These are phyloP conservation scores for Stramonita haemastoma DNA, from an alignment of 2,888 invertebrate species.

Conservation along the genomic window DNA sequence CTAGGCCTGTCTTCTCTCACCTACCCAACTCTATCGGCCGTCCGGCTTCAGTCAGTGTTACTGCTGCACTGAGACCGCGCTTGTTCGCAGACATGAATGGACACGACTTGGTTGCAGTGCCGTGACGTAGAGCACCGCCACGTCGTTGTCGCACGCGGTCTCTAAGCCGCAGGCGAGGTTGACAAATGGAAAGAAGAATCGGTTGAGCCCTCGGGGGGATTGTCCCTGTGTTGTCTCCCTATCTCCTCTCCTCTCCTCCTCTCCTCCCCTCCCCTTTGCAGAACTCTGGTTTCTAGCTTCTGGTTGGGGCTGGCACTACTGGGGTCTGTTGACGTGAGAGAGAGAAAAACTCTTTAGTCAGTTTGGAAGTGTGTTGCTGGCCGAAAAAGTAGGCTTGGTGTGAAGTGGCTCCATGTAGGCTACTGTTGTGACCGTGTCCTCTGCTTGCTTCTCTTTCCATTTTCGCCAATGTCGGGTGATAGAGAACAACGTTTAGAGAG, in stretches of 20 bases:
- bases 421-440: constrained; percentile 24
- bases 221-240: constrained; percentile 12
- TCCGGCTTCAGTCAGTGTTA: not conserved
- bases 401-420: constrained; percentile 5
- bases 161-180: constrained; percentile 19
- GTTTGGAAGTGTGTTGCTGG: not conserved
- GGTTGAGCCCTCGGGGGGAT: not conserved
- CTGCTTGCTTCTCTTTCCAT: not conserved
- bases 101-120: constrained; percentile 1
- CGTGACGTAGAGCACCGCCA: constrained; percentile 13
- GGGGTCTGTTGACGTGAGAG: not conserved
- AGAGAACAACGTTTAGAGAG: constrained; percentile 70
- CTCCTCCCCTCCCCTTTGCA: not conserved
- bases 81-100: not conserved
- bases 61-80: not conserved
- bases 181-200: constrained; percentile 34
- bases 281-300: not conserved
- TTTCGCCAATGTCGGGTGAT: constrained; percentile 47
- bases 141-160: constrained; percentile 31
- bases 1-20: not conserved
- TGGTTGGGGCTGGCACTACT: not conserved
- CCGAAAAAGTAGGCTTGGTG: not conserved
- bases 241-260: not conserved
- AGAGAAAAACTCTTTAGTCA: too few relatives aligned
- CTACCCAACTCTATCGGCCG: not conserved